Conservation (phyloP, 2,797 vertebrate species). For the Pseudopleuronectes americanus region DNA sequence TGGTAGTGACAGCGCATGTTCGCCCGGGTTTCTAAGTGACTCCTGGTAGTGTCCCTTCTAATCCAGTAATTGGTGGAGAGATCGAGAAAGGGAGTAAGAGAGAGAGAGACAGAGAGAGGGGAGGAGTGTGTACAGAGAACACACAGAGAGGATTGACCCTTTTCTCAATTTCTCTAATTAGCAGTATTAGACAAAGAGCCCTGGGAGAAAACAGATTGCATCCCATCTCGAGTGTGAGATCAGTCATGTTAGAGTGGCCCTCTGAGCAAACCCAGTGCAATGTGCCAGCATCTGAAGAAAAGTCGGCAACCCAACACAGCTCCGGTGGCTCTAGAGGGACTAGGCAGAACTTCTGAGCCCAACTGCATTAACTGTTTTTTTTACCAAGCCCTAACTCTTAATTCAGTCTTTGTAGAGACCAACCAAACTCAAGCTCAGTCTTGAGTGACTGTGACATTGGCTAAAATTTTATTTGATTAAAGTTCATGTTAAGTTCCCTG, state of each 20-base stretch:
- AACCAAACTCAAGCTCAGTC: no score
- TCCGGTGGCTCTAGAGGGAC: constrained; percentile 20
- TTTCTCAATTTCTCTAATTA: constrained; percentile 75
- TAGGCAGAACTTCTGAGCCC: not conserved
- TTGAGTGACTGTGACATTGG: no score
- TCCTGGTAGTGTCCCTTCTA: constrained; percentile 61
- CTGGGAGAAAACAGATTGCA: constrained; percentile 74
- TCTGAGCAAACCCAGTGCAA: constrained; percentile 49
- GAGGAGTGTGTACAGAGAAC: constrained; percentile 28
- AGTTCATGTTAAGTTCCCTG: no score
- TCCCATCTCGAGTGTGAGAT: constrained; percentile 72
- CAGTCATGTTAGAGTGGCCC: constrained; percentile 70
- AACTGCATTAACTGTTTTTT: not conserved
- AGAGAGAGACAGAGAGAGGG: constrained; percentile 2
- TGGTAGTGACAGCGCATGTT: constrained; percentile 68
- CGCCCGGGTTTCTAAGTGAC: constrained; percentile 64
- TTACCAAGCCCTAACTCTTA: not conserved
- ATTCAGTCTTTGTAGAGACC: no score
- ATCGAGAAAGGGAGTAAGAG: constrained; percentile 19
- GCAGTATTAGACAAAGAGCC: constrained; percentile 78
- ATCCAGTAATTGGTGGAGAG: constrained; percentile 74
- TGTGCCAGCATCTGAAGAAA: constrained; percentile 47
- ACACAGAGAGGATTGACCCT: constrained; percentile 67
- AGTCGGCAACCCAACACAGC: constrained; percentile 30
- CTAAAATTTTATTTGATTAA: no score